Evolutionary conservation across 2,113 vertebrate species (phyloP).

Genomic region (Condylura cristata): DNA sequence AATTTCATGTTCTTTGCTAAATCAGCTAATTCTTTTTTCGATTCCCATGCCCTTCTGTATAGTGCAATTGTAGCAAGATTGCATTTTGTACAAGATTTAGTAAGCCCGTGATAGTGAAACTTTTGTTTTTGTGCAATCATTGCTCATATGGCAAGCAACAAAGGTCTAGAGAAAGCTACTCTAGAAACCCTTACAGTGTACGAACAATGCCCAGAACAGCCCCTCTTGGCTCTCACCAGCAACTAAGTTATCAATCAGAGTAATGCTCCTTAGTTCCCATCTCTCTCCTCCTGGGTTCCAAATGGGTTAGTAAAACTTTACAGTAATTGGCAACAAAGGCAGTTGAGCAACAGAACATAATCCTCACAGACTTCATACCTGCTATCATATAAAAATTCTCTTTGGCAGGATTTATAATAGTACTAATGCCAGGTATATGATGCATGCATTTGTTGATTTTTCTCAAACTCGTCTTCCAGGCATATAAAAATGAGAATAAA

Average conservation of each 20-base stretch:
- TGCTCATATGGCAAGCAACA: constrained; percentile 39
- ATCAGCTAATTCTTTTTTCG: constrained; percentile 17
- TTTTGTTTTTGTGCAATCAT: constrained; percentile 50
- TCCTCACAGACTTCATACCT: constrained; percentile 36
- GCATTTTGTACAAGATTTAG: constrained; percentile 42
- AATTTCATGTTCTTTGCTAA: constrained; percentile 10
- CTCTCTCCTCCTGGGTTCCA: constrained; percentile 24
- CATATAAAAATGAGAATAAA: constrained; percentile 75
- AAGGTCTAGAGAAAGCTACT: not conserved
- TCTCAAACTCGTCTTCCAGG: constrained; percentile 69
- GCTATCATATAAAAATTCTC: constrained; percentile 37
- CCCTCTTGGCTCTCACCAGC: not conserved
- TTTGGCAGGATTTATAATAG: constrained; percentile 69
- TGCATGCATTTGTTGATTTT: constrained; percentile 78
- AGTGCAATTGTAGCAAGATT: not conserved
- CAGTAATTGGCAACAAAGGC: constrained; percentile 60
- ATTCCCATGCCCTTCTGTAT: not conserved
- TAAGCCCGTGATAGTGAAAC: constrained; percentile 9
- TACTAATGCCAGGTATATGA: constrained; percentile 66
- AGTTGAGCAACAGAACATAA: constrained; percentile 41
- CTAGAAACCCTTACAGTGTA: constrained; percentile 39
- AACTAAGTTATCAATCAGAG: constrained; percentile 58
- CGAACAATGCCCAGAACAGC: constrained; percentile 22
- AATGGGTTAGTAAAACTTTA: constrained; percentile 68
- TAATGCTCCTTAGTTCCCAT: not conserved